These are phyloP conservation scores for Montifringilla adamsi DNA, from an alignment of 2,113 vertebrate genomes.

Conservation along the genomic window DNA sequence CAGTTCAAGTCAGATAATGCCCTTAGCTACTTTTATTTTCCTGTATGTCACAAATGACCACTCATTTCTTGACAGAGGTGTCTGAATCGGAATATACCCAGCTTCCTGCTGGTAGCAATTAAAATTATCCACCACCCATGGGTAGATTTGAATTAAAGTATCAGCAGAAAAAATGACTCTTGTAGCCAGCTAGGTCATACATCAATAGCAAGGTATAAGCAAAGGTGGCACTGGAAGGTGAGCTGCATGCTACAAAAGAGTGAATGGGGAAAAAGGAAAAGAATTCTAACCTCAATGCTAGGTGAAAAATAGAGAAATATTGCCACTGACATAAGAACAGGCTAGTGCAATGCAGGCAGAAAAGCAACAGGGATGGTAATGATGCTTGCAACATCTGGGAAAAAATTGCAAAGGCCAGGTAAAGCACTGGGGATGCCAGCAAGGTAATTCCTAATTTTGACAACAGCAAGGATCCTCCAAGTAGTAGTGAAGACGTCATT, in stretches of 20 bases:
- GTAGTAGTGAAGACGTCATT: neutral
- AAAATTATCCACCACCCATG: conserved; percentile 35
- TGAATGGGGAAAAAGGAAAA: neutral
- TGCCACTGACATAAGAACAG: neutral
- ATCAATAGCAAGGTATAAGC: conserved; percentile 2
- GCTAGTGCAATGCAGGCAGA: neutral
- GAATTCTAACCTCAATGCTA: neutral
- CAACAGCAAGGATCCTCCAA: neutral
- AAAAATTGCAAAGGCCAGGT: neutral
- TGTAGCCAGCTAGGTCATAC: conserved; percentile 15
- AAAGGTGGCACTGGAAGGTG: conserved; percentile 6
- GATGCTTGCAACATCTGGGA: neutral
- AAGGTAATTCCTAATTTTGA: neutral
- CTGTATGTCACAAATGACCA: conserved; percentile 49
- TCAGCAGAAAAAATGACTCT: conserved; percentile 24
- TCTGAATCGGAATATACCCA: neutral
- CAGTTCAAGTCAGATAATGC: conserved; percentile 44
- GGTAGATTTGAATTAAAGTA: conserved; percentile 51
- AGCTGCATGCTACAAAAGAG: neutral
- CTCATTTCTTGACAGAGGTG: conserved; percentile 56
- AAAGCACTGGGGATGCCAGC: neutral
- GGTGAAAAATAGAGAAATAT: neutral
- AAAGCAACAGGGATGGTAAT: neutral
- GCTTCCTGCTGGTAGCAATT: conserved; percentile 59
- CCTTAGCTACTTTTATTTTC: conserved; percentile 35